Conservation (phyloP, 2,113 vertebrate genomes). For the Pimephales promelas region DNA sequence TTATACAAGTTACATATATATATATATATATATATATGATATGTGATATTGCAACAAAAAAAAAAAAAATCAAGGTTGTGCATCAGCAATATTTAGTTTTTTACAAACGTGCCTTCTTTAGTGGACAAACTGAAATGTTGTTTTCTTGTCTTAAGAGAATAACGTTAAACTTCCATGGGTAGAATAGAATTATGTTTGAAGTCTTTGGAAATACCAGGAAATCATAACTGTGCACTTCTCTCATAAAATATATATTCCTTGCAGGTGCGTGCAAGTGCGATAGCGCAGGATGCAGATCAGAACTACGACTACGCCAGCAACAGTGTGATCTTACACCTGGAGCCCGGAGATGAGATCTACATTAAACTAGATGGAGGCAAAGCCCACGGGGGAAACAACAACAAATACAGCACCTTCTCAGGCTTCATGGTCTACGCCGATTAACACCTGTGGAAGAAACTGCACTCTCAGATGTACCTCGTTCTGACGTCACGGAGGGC, state of each 20-base stretch:
- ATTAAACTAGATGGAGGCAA: conserved; percentile 97
- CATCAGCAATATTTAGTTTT: not conserved
- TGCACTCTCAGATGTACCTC: not conserved
- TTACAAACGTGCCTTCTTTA: not conserved
- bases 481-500: not conserved
- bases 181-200: not conserved
- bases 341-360: conserved; percentile 96
- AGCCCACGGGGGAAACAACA: conserved; percentile 98
- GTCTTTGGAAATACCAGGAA: not conserved
- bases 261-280: conserved; percentile 95
- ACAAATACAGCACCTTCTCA: conserved; percentile 99
- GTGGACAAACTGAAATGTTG: not conserved
- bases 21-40: not conserved
- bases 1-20: not conserved
- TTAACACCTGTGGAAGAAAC: conserved; percentile 69
- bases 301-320: conserved; percentile 99
- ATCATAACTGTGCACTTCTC: not conserved
- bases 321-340: conserved; percentile 93
- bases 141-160: not conserved
- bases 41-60: not conserved
- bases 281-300: conserved; percentile 97
- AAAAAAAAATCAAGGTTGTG: not conserved
- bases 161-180: not conserved
- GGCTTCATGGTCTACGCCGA: conserved; percentile 99
- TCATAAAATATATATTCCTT: not conserved